Base-by-base conservation (phyloP, 2,113 vertebrate genomes). In the Pangasianodon gigas region DNA sequence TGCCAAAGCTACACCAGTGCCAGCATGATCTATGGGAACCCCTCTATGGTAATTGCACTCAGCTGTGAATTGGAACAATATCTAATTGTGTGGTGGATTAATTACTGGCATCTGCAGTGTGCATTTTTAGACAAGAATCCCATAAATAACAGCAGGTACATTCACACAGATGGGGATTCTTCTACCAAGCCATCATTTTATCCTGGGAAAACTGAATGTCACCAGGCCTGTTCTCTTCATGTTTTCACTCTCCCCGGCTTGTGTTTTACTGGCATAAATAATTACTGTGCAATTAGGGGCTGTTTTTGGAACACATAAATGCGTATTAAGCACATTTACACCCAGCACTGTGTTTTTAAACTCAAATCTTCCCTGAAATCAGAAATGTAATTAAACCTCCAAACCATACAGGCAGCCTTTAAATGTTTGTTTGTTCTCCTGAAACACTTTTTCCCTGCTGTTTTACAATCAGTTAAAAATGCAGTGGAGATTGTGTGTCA, bases 11-110 rank as follows among this genome's bases (percentile, higher is more conserved):
- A 95, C 96, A 94, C 96, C 96, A 96, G 96, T 96, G 96, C 96
- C 95, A 97, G 96, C 97, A 97, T 97, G 87, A 86, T 90, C 46
- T 79, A 97, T 97, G 97, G 97, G 96, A 96, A 90, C 96, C 96
- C 96, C 96, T 96, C 96, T 96, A 96, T 96, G 97, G 97, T 99
- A 98, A 99, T 99, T 99, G 96, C 97, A 95, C 97, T 98, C 97
- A 97, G 97, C 97, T 97, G 97, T 97, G 96, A 98, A 98, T 97
- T 97, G 97, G 97, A 95, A 98, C 97, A 98, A 98, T 98, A 97
- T 97, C 97, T 98, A 98, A 98, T 98, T 98, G 97, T 98, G 96
- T 95, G 95, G 95, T 96, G 97, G 97, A 99, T 98, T 98, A 98
- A 99, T 99, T 99, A 98, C 97, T 95, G 97, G 96, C 97, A 97